phyloP scores from a whole-genome alignment of 2,888 invertebrate genomes.

The Protophormia terraenovae region DNA sequence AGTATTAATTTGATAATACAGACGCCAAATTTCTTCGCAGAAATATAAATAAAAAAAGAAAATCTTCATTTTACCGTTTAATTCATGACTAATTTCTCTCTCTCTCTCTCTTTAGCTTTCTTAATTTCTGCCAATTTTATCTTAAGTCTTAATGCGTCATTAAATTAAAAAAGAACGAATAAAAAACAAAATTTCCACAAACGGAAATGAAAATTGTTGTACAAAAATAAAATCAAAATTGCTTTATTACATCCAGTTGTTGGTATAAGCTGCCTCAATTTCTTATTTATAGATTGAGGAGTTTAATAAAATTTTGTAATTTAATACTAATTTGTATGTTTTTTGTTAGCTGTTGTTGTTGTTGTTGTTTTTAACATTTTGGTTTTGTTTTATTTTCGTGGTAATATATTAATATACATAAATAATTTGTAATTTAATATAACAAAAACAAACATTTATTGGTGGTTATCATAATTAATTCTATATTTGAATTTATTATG shows the following conservation, averaged over 20 bases:
- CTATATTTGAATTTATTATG: neutral
- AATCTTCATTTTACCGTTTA: neutral
- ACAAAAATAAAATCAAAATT: neutral
- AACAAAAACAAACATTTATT: constrained; percentile 7
- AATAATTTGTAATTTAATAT: constrained; percentile 46
- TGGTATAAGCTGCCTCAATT: neutral
- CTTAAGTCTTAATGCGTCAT: neutral
- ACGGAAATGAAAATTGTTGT: neutral
- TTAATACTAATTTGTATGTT: constrained; percentile 3
- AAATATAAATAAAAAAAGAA: too few relatives aligned
- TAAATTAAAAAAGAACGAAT: neutral
- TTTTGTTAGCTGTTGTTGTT: neutral
- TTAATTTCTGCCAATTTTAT: neutral
- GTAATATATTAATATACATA: constrained; percentile 23
- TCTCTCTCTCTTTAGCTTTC: neutral
- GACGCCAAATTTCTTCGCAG: neutral
- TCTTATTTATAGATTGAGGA: neutral
- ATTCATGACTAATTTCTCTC: neutral
- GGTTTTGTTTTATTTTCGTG: too few relatives aligned
- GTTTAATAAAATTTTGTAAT: neutral
- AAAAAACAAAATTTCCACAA: neutral
- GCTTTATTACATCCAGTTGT: neutral
- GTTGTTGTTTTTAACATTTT: too few relatives aligned
- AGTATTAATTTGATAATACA: neutral
- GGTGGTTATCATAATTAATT: constrained; percentile 5